phyloP scores from a whole-genome alignment of 2,113 vertebrate genomes.

The Rynchops niger region DNA sequence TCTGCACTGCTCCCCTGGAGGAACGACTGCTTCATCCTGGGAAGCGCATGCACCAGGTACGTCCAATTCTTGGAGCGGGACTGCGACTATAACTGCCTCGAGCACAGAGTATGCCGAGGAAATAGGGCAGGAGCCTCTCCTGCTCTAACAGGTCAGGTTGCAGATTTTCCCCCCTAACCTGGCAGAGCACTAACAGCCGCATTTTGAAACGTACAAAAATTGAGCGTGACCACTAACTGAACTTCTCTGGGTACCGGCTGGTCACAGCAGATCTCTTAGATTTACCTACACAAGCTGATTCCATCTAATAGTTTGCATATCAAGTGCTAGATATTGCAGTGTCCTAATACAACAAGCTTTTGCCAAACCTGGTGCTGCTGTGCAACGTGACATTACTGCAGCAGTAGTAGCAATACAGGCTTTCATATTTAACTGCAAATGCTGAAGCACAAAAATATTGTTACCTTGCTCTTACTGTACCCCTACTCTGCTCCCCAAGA shows the following conservation, averaged over 20 bases:
- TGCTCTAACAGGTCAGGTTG: not conserved
- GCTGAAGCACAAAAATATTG: not conserved
- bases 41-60: not conserved
- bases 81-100: not conserved
- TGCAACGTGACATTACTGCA: not conserved
- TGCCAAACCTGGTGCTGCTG: not conserved
- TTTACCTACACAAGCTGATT: not conserved
- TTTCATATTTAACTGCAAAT: not conserved
- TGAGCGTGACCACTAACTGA: not conserved
- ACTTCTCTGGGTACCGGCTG: not conserved
- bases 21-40: not conserved
- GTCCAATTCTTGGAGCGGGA: not conserved
- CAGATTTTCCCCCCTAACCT: not conserved
- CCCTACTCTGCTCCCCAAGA: not conserved
- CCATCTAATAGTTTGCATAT: not conserved
- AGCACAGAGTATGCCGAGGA: not conserved
- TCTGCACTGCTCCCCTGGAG: not conserved
- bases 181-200: not conserved
- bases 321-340: not conserved
- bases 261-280: not conserved
- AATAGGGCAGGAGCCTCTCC: not conserved
- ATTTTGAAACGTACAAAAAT: not conserved
- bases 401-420: not conserved
- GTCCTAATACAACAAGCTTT: not conserved
- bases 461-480: not conserved